These are phyloP conservation scores for Caenorhabditis latens DNA, from an alignment of 1,140 invertebrate species.

Conservation along the genomic window DNA sequence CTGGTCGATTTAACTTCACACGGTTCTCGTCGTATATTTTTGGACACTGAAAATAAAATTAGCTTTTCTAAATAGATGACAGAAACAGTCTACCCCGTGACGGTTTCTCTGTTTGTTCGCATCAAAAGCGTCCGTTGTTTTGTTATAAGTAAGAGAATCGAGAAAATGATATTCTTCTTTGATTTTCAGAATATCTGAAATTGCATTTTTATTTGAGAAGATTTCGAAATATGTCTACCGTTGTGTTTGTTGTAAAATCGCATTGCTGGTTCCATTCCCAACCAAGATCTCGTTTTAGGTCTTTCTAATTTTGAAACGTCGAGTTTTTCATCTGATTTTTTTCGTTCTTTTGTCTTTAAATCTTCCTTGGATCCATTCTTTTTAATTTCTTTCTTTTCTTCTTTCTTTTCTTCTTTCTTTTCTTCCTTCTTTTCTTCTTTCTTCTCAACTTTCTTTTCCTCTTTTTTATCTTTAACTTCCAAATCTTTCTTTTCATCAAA, in stretches of 20 bases:
- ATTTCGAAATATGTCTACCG: neutral
- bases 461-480: neutral
- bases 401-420: neutral
- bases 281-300: neutral
- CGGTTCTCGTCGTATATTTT: conserved; percentile 42
- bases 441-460: neutral
- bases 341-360: neutral
- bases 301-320: neutral
- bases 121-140: neutral
- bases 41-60: conserved; percentile 2
- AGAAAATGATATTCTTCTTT: conserved; percentile 2
- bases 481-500: neutral
- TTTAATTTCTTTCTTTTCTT: conserved; percentile 4
- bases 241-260: neutral
- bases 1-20: conserved; percentile 3
- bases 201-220: neutral
- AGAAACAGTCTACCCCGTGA: neutral
- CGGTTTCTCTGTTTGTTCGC: conserved; percentile 1
- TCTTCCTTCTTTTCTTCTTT: neutral
- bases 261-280: neutral
- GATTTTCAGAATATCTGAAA: conserved; percentile 22
- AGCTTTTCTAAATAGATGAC: neutral
- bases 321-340: neutral
- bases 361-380: neutral
- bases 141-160: neutral